Evolutionary conservation across 2,113 vertebrate species (phyloP).

Genomic region (Nyctereutes procyonoides): DNA sequence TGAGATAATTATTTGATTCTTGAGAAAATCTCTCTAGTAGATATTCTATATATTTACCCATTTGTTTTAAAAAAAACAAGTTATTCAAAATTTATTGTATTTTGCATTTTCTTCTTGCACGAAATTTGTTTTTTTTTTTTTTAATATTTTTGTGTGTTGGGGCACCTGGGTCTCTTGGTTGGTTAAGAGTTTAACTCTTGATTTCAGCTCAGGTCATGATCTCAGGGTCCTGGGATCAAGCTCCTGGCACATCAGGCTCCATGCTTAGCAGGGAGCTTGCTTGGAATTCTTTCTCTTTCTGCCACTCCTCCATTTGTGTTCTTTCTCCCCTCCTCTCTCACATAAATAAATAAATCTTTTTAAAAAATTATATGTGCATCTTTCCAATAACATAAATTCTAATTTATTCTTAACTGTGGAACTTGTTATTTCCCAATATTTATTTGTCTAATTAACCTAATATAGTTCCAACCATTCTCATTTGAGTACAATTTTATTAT

Average conservation of each 20-base stretch:
- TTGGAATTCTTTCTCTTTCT: not conserved
- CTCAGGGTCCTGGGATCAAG: not conserved
- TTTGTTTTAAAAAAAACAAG: not conserved
- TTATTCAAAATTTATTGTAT: not conserved
- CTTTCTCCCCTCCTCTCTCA: too few relatives aligned
- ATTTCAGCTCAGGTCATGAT: not conserved
- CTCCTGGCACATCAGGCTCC: not conserved
- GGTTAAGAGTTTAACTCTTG: not conserved
- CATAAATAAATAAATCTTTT: not conserved
- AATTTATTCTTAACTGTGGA: not conserved
- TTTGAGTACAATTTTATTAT: not conserved
- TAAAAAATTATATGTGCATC: not conserved
- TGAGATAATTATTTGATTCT: slow-evolving; percentile 11
- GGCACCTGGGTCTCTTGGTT: not conserved
- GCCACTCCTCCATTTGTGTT: not conserved
- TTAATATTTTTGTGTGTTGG: not conserved
- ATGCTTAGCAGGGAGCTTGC: not conserved
- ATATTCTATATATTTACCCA: not conserved
- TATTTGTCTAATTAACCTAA: not conserved
- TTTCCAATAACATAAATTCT: not conserved
- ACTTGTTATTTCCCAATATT: not conserved
- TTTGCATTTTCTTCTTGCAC: not conserved
- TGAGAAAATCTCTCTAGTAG: not conserved
- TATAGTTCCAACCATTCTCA: not conserved
- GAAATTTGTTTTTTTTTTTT: not conserved